Conservation (phyloP, 2,888 invertebrate genomes). For the Parnassius mnemosyne region DNA sequence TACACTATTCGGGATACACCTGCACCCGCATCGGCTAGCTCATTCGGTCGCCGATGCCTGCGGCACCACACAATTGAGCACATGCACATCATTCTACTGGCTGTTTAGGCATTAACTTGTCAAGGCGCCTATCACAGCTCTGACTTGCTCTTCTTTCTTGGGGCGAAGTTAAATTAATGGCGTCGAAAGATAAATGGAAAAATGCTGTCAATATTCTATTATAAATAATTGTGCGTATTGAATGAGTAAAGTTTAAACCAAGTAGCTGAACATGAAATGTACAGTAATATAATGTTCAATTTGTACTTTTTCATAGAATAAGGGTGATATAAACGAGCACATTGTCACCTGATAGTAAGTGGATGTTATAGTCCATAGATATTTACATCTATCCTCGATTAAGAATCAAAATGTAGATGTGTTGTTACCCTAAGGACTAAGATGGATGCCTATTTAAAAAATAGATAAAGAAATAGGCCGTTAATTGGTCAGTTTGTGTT, state of each 20-base stretch:
- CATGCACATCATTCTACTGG: slow-evolving; percentile 18
- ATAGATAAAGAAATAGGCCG: no score
- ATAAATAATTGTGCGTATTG: slow-evolving; percentile 1
- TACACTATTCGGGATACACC: slow-evolving; percentile 44
- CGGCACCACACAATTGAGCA: slow-evolving; percentile 36
- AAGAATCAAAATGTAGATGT: no score
- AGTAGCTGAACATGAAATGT: background rate
- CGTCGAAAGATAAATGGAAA: slow-evolving; percentile 39
- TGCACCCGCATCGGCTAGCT: slow-evolving; percentile 62
- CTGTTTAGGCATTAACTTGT: slow-evolving; percentile 31
- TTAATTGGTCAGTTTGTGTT: no score
- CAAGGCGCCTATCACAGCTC: slow-evolving; percentile 26
- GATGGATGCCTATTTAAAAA: no score
- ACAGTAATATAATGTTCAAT: no score
- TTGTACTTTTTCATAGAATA: no score
- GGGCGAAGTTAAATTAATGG: slow-evolving; percentile 37
- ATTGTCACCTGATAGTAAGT: no score
- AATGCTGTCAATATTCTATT: slow-evolving; percentile 34
- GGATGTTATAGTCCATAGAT: no score
- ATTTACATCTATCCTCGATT: no score
- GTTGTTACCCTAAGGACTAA: no score
- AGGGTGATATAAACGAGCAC: no score
- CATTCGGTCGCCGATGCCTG: slow-evolving; percentile 51
- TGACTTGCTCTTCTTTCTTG: slow-evolving; percentile 37
- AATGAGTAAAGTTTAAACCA: background rate